Evolutionary conservation across 2,888 invertebrate species (phyloP), one percentile per base, ranked within the genome.

Genomic region (Brachyopa scutellaris): DNA sequence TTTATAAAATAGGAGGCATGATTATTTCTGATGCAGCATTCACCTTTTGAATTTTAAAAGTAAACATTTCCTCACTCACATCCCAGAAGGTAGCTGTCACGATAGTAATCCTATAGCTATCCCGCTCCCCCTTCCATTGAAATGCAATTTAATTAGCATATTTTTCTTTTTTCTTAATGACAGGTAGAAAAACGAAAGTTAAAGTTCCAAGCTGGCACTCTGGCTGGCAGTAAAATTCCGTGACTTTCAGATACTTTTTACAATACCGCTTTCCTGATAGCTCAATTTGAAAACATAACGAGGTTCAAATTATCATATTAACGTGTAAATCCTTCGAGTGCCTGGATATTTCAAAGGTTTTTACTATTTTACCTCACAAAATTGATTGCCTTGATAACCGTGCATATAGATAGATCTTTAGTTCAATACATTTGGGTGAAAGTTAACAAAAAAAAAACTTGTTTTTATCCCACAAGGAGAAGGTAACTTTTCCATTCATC

Each of bases 181-280:
- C 82, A 78, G 67, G 57, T 64, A 51, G 57, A 45, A 78, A 84
- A 62, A 45, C 47, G 74, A 77, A 82, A 84, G 62, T 84, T 78
- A 84, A 85, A 85, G 85, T 85, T 85, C 85, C 85, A 85, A 84
- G 83, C 47, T 85, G 85, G 85, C 85, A 85, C 74, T 77, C 85
- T 85, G 83, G 83, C 47, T 85, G 85, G 85, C 85, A 85, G 77
- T 77, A 70, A 78, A 67, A 36, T 78, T 78, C 42, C 55, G 40
- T 61, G 47, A 6, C 31, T 51, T 31, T 38, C 19, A 17, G 13
- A 1, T 31, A 55, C 1, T 42, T 3, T 38, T 8, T 23, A 23
- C 7, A n/a, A n/a, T n/a, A n/a, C n/a, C n/a, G n/a, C 4, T 38
- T 19, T 8, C 17, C 17, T n/a, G 8, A 7, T 19, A 13, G 8